These are phyloP conservation scores for Erebia epiphron DNA, from an alignment of 2,888 invertebrate species.

Conservation along the genomic window DNA sequence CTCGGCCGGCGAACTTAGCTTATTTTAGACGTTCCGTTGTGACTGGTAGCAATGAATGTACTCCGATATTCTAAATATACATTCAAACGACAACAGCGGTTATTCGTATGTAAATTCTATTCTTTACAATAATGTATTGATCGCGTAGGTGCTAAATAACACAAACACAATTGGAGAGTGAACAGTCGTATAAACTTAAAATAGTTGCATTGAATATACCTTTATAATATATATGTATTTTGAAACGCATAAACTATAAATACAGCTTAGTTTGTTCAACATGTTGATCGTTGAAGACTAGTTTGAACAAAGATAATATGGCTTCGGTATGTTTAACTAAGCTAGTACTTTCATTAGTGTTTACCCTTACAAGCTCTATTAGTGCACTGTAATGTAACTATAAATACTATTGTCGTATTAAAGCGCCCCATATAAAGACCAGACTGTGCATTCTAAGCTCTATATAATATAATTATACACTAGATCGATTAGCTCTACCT, in stretches of 20 bases:
- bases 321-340: slow-evolving; percentile 13
- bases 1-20: slow-evolving; percentile 45
- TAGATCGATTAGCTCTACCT: background rate
- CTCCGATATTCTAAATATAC: slow-evolving; percentile 36
- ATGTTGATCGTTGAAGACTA: background rate
- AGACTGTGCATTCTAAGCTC: background rate
- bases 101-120: slow-evolving; percentile 31
- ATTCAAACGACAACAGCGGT: slow-evolving; percentile 36
- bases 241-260: no score
- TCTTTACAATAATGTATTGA: slow-evolving; percentile 27
- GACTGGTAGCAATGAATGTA: slow-evolving; percentile 35
- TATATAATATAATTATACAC: background rate
- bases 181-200: slow-evolving; percentile 24
- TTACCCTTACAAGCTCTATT: slow-evolving; percentile 7
- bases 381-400: background rate
- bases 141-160: background rate
- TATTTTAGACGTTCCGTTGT: slow-evolving; percentile 41
- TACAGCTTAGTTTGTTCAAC: background rate
- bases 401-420: slow-evolving; percentile 13
- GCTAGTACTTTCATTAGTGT: slow-evolving; percentile 12
- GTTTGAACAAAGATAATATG: slow-evolving; percentile 9
- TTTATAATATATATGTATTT: background rate
- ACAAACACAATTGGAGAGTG: slow-evolving; percentile 17
- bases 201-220: slow-evolving; percentile 11
- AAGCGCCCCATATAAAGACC: background rate